phyloP scores from a whole-genome alignment of 64 coral and sea anemone genomes.

The Porites australiensis region DNA sequence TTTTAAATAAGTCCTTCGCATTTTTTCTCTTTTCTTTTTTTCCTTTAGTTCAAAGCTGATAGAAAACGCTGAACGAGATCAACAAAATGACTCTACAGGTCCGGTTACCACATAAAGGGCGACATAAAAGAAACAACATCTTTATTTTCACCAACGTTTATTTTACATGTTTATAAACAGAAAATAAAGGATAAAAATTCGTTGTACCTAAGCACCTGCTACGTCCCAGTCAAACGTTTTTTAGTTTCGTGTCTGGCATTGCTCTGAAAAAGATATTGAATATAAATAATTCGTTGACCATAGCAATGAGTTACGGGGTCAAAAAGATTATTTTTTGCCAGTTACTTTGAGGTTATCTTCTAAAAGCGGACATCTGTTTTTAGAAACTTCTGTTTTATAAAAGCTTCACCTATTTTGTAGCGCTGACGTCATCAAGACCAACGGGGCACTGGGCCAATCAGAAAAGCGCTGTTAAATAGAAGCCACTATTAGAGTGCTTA shows the following conservation, averaged over 20 bases:
- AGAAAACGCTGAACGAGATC: too few species aligned
- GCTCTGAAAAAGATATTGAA: constrained; percentile 16
- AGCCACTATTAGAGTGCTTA: constrained; percentile 18
- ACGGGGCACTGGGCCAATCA: constrained; percentile 20
- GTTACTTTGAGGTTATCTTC: background rate
- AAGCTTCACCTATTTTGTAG: constrained; percentile 45
- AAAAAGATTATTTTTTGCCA: constrained; percentile 47
- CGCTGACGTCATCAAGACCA: constrained; percentile 3
- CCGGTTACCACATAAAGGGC: background rate
- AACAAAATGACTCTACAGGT: too few species aligned
- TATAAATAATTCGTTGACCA: constrained; percentile 39
- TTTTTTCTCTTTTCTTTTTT: background rate
- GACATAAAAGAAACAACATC: background rate
- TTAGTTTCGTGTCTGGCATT: background rate
- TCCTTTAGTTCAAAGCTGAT: too few species aligned
- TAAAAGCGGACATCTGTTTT: constrained; percentile 24
- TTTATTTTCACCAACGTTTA: background rate
- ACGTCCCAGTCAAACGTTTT: background rate
- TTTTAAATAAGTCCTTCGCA: constrained; percentile 9
- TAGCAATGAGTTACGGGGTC: constrained; percentile 26
- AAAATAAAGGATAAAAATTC: background rate
- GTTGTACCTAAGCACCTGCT: constrained; percentile 12
- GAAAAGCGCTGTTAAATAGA: background rate
- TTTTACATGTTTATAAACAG: constrained; percentile 42
- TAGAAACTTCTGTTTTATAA: constrained; percentile 24